Percentiles rank a stretch among this genome's conserved stretches.
These are phyloP conservation scores for honey bee (Apis mellifera) DNA, from an alignment of 1,140 invertebrate species.

Conservation along the genomic window Amel_HAv3.1 CM009937.2:12162001-12162500, in stretches of 20 bases:
- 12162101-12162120: no score
- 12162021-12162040: neutral
- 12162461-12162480: no score
- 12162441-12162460: no score
- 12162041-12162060: conserved; percentile 5
- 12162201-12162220: neutral
- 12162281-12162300: no score
- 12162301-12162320: no score
- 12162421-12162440: neutral
- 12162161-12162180: no score
- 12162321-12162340: no score
- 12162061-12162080: conserved; percentile 3
- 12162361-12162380: no score
- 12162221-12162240: neutral
- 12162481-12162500: no score
- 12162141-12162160: conserved; percentile 16
- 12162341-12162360: no score
- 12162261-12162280: no score
- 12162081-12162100: neutral
- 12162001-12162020: neutral
- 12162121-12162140: neutral
- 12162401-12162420: neutral
- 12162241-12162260: neutral
- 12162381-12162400: neutral
- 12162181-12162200: neutral